Evolutionary conservation across 2,113 vertebrate species (phyloP).

Genomic region (Megatriorchis doriae): DNA sequence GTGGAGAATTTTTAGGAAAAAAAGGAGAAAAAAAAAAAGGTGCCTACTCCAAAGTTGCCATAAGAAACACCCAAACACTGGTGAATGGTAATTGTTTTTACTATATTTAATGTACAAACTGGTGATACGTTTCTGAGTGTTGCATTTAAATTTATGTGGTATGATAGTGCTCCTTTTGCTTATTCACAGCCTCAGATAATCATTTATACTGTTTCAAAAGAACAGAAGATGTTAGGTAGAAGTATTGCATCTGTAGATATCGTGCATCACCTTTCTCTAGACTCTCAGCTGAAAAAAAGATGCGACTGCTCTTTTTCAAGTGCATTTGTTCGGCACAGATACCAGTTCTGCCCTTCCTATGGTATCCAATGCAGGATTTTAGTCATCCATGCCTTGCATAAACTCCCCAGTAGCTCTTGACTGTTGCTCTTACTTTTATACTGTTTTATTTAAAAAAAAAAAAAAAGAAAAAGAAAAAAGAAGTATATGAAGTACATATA

Average conservation of each 20-base stretch:
- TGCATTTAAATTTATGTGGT: conserved; percentile 36
- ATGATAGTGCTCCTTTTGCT: neutral
- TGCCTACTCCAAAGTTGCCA: conserved; percentile 58
- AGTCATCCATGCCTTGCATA: neutral
- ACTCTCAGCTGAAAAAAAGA: neutral
- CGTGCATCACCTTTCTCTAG: neutral
- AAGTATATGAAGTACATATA: conserved; percentile 54
- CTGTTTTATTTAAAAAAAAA: conserved; percentile 56
- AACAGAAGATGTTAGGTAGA: neutral
- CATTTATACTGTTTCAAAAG: neutral
- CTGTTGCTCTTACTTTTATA: conserved; percentile 73
- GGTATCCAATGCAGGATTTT: neutral
- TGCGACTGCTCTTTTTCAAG: neutral
- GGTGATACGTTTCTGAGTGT: conserved; percentile 60
- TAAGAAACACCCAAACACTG: conserved; percentile 34
- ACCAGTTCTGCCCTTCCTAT: neutral
- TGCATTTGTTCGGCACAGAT: neutral
- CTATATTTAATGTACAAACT: conserved; percentile 71
- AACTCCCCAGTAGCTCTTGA: neutral
- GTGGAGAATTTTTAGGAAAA: neutral
- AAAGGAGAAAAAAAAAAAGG: neutral
- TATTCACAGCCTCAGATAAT: neutral
- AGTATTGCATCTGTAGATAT: neutral
- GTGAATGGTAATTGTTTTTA: conserved; percentile 43
- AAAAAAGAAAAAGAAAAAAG: neutral